Evolutionary conservation across 2,113 vertebrate species (phyloP).

Genomic region (Gulo gulo): DNA sequence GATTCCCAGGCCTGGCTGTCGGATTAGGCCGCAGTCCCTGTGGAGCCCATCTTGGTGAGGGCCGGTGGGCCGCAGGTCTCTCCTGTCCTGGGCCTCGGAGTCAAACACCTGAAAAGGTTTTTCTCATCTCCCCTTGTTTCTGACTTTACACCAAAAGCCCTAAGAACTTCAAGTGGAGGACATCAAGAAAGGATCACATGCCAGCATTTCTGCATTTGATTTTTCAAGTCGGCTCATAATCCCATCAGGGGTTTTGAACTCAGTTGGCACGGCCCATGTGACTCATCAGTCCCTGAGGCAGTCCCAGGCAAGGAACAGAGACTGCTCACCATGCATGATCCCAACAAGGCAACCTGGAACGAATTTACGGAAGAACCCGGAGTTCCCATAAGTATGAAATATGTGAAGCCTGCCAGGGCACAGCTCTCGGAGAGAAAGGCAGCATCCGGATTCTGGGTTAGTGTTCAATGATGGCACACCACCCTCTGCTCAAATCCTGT

Average conservation of each 20-base stretch:
- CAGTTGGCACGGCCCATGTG: conserved; percentile 88
- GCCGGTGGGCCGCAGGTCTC: conserved; percentile 92
- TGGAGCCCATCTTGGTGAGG: conserved; percentile 84
- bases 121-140: conserved; percentile 79
- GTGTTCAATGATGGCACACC: accelerated
- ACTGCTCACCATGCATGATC: conserved; percentile 93
- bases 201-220: conserved; percentile 79
- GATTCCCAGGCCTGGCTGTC: not conserved
- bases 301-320: conserved; percentile 95
- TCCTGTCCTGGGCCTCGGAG: conserved; percentile 88
- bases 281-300: conserved; percentile 93
- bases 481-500: not conserved
- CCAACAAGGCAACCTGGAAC: conserved; percentile 92
- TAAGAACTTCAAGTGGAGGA: conserved; percentile 79
- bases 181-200: conserved; percentile 81
- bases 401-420: not conserved
- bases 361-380: conserved; percentile 89
- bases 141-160: conserved; percentile 71
- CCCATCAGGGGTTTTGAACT: conserved; percentile 75
- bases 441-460: not conserved
- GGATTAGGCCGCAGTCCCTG: accelerated
- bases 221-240: conserved; percentile 72
- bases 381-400: not conserved
- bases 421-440: not conserved
- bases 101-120: conserved; percentile 86